Evolutionary conservation across 2,113 vertebrate species (phyloP), one percentile per base, ranked within the genome.

Genomic region (Nestor notabilis): DNA sequence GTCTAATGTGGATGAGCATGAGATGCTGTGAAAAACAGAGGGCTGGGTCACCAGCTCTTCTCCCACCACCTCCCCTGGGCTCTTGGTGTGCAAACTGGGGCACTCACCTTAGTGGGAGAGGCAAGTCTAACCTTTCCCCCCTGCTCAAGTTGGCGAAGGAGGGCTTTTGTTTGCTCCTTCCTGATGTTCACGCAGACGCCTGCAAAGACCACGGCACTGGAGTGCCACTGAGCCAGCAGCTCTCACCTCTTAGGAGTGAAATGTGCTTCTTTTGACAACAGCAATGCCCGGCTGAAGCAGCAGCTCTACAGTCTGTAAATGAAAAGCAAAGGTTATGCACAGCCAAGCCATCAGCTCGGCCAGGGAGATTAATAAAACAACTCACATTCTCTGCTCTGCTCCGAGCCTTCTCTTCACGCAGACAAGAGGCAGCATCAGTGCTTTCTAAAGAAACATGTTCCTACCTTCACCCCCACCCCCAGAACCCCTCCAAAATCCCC

Each of bases 1-100:
- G 49, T 5, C 44, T 60, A 65, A 68, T 0, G 20, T 0, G 4
- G 43, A 47, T 8, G 33, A 49, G 33, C 39, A 75, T 0, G 0
- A 76, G 58, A 23, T 15, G 31, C 10, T 21, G 39, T 47, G 33
- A 43, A n/a, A 75, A 89, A 56, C 7, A 44, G n/a, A 41, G 8
- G 11, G 33, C 47, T 77, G 47, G 13, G 13, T 11, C 72, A 31
- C 5, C 83, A 87, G 29, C 39, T 86, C 44, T 64, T 35, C 21
- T 70, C 46, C 41, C 41, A 61, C 11, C 20, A 27, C 41, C n/a
- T 66, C 28, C 70, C 28, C 47, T 0, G 1, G 7, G 20, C n/a
- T 79, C 66, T n/a, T 27, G 18, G 63, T 28, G 16, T 49, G 20
- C 37, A 70, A 35, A 23, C 1, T 39, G 17, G 37, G 50, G 46